Base-by-base conservation (phyloP, 2,888 invertebrate genomes). In the Aplocera efformata region DNA sequence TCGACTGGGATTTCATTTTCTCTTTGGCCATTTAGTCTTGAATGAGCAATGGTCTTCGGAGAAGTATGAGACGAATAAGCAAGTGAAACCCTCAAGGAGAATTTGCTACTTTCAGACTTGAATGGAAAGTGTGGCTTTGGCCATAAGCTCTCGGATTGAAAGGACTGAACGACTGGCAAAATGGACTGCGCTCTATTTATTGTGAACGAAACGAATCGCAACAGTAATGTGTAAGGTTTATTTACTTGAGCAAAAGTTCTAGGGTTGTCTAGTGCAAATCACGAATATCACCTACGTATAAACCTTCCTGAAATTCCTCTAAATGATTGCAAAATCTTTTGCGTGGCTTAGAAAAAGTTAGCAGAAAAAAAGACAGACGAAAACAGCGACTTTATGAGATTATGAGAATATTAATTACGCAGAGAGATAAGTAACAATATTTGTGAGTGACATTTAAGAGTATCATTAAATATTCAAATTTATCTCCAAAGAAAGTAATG, bases 61-160 rank as follows among this genome's bases (percentile, higher is more conserved):
- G 9, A 25, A 8, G 13, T 10, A 27, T 13, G 10, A 29, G 26
- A 13, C 10, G 34, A 34, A 38, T 40, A 34, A 34, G 44, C 11
- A 45, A 35, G 11, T 10, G 29, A 33, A 33, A 30, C 37, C 26
- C 30, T 34, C 31, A 35, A 39, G 32, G 25, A 40, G 35, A 40
- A 45, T 45, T 45, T 36, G 45, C 36, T 45, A 36, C 40, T 40
- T 36, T 35, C 44, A 36, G 31, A 30, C 11, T n/a, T 45, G 36
- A 45, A 45, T 40, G 20, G 32, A 37, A 40, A 45, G 36, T 40
- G 32, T 40, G 32, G 40, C 39, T 44, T 35, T 40, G 32, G 35
- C 40, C 36, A 32, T 44, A 45, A 45, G 40, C 45, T 37, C 30
- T 29, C 10, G 29, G 36, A 36, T 37, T 41, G 32, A 40, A 45